These are phyloP conservation scores for Cephus rjabovi DNA, from an alignment of 2,888 invertebrate genomes.

Conservation along the genomic window DNA sequence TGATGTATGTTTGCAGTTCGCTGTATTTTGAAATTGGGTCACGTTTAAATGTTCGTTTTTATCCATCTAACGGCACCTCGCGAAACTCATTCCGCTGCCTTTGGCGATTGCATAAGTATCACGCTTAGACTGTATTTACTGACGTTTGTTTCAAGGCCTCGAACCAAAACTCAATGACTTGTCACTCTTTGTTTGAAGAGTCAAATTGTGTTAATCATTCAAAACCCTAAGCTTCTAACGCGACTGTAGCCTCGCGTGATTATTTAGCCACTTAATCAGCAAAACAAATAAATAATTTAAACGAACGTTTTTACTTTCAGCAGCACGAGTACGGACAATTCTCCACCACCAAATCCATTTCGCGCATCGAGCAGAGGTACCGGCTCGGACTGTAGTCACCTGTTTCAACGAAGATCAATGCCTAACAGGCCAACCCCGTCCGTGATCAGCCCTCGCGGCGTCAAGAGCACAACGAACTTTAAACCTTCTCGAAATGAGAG, in stretches of 20 bases:
- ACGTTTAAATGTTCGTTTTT: background rate
- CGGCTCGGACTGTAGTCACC: slow-evolving; percentile 44
- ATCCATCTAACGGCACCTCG: background rate
- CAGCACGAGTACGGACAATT: slow-evolving; percentile 37
- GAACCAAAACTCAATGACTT: slow-evolving; percentile 23
- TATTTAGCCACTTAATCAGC: background rate
- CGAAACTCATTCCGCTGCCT: background rate
- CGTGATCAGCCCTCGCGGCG: slow-evolving; percentile 46
- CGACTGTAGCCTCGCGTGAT: background rate
- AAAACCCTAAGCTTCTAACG: background rate
- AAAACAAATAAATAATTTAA: background rate
- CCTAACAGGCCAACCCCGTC: slow-evolving; percentile 42
- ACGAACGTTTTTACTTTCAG: slow-evolving; percentile 34
- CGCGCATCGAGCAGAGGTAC: slow-evolving; percentile 37
- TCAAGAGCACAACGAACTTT: slow-evolving; percentile 58
- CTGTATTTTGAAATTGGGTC: slow-evolving; percentile 16
- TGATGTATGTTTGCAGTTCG: background rate
- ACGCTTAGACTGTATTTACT: slow-evolving; percentile 15
- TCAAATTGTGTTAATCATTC: background rate
- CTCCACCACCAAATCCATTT: slow-evolving; percentile 49
- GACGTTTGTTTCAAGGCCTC: slow-evolving; percentile 23
- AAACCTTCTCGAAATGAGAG: slow-evolving; percentile 56
- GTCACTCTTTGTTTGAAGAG: slow-evolving; percentile 4
- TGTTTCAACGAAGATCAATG: slow-evolving; percentile 45
- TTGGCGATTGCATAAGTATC: slow-evolving; percentile 16